Evolutionary conservation across 2,888 invertebrate species (phyloP).

Genomic region (Lochmaea capreae): DNA sequence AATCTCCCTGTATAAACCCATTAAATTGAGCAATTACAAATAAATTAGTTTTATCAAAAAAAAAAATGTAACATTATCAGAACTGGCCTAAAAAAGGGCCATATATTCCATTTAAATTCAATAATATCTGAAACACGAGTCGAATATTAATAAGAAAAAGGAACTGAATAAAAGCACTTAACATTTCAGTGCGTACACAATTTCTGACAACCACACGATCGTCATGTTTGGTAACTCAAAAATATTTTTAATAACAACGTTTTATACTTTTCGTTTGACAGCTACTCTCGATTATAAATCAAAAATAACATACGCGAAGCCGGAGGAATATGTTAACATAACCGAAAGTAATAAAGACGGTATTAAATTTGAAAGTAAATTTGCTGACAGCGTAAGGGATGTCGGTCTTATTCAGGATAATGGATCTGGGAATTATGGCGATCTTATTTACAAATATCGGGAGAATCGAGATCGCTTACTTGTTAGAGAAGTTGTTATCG

Average conservation of each 20-base stretch:
- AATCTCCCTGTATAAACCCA: not conserved
- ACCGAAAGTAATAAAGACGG: constrained; percentile 10
- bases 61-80: not conserved
- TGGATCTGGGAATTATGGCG: constrained; percentile 50
- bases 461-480: constrained; percentile 48
- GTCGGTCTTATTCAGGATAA: constrained; percentile 42
- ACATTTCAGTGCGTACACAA: not conserved
- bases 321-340: constrained; percentile 5
- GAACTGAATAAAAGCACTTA: not conserved
- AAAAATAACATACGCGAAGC: not conserved
- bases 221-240: not conserved
- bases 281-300: constrained; percentile 9
- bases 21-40: not conserved
- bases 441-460: constrained; percentile 49
- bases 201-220: not conserved
- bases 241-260: not conserved
- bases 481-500: constrained; percentile 49
- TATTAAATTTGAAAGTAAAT: constrained; percentile 35
- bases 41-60: not conserved
- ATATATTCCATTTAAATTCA: not conserved
- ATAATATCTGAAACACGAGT: not conserved
- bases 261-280: not conserved
- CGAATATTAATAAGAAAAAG: constrained; percentile 12
- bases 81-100: not conserved
- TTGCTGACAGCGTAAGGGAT: constrained; percentile 33